Evolutionary conservation across 2,888 invertebrate species (phyloP).

Genomic region (Argynnis bischoffii): DNA sequence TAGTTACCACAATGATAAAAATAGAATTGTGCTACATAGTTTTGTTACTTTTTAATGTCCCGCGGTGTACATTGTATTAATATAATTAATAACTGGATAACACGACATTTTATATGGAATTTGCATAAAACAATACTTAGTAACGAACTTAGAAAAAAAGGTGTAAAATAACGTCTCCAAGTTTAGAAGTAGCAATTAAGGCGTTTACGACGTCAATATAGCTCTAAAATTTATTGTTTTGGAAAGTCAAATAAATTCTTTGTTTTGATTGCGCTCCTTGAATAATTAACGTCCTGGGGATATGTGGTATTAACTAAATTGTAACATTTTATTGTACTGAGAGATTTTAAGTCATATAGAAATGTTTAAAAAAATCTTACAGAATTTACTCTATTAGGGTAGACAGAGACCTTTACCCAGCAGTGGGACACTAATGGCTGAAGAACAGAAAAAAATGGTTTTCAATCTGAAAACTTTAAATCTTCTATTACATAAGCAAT

Average conservation of each 20-base stretch:
- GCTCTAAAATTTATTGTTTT: background rate
- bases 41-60: constrained; percentile 23
- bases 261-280: constrained; percentile 24
- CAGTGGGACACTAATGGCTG: no score
- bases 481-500: no score
- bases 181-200: constrained; percentile 24
- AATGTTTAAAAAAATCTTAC: background rate
- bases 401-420: no score
- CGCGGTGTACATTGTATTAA: constrained; percentile 45
- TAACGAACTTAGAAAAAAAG: constrained; percentile 36
- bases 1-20: constrained; percentile 21
- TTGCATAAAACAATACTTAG: constrained; percentile 50
- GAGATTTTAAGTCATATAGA: background rate
- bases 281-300: constrained; percentile 7
- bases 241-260: constrained; percentile 28
- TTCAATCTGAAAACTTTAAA: no score
- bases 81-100: constrained; percentile 58
- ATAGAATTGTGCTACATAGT: constrained; percentile 18
- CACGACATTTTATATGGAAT: constrained; percentile 40
- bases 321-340: constrained; percentile 6
- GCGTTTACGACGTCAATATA: constrained; percentile 16
- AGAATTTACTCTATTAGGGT: background rate
- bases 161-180: constrained; percentile 7
- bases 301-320: constrained; percentile 5
- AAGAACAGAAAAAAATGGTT: no score